Conservation (phyloP, 2,113 vertebrate genomes). For the Pelobates fuscus region DNA sequence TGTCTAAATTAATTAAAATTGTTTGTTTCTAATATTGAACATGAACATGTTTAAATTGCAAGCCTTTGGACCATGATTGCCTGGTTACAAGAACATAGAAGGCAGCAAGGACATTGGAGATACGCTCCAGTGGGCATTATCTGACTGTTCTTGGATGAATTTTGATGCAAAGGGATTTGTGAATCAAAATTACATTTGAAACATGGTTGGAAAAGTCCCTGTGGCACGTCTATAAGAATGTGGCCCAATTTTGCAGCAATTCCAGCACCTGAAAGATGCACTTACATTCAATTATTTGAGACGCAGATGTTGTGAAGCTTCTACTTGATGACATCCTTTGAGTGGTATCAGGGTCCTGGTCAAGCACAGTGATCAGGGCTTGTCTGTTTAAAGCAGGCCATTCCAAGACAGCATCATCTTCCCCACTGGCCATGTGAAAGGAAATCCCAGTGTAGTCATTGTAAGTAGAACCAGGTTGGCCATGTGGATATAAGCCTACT, state of each 20-base stretch:
- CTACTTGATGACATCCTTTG: slow-evolving; percentile 83
- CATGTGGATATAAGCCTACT: slow-evolving; percentile 65
- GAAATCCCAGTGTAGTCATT: slow-evolving; percentile 65
- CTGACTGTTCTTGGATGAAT: too few species aligned
- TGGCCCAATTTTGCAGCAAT: neutral
- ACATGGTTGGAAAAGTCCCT: too few species aligned
- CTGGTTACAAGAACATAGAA: too few species aligned
- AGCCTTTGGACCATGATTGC: too few species aligned
- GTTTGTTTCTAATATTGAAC: too few species aligned
- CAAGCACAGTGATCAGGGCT: slow-evolving; percentile 76
- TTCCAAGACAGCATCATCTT: slow-evolving; percentile 79
- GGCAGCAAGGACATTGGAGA: too few species aligned
- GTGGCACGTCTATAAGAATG: too few species aligned
- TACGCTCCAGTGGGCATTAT: too few species aligned
- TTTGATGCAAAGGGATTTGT: too few species aligned
- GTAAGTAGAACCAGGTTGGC: accelerated
- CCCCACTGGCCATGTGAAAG: slow-evolving; percentile 82
- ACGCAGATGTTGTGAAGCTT: slow-evolving; percentile 76
- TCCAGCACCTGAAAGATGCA: neutral
- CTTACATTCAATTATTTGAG: slow-evolving; percentile 47
- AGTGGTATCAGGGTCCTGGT: slow-evolving; percentile 78
- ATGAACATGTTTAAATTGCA: too few species aligned
- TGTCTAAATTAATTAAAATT: too few species aligned
- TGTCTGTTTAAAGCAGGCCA: slow-evolving; percentile 87
- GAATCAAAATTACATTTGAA: too few species aligned